phyloP scores from a whole-genome alignment of 2,797 vertebrate species.

The Rachycentron canadum region DNA sequence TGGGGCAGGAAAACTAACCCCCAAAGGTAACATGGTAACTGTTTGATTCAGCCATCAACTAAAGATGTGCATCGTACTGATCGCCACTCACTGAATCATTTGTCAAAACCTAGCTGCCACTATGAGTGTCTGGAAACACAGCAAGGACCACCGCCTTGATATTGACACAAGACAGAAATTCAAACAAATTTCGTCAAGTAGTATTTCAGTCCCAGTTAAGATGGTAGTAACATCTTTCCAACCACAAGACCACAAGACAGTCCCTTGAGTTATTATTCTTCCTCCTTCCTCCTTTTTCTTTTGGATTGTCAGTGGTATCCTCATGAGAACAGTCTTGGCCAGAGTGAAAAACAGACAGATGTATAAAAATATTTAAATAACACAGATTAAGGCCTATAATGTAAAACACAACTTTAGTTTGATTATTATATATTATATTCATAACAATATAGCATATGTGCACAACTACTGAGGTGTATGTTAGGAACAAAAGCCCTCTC shows the following conservation, averaged over 20 bases:
- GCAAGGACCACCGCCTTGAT: not conserved
- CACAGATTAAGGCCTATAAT: not conserved
- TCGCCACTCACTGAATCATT: not conserved
- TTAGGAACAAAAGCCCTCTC: constrained; percentile 28
- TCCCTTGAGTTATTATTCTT: constrained; percentile 45
- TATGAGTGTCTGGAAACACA: constrained; percentile 31
- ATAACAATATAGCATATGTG: constrained; percentile 2
- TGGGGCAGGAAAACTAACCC: not conserved
- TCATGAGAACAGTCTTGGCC: constrained; percentile 15
- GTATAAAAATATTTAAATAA: constrained; percentile 6
- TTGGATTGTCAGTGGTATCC: constrained; percentile 29
- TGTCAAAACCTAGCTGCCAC: constrained; percentile 9
- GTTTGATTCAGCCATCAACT: not conserved
- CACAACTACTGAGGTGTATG: not conserved
- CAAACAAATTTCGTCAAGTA: constrained; percentile 50
- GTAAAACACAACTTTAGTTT: not conserved
- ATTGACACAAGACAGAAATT: constrained; percentile 28
- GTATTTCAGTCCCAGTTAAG: constrained; percentile 45
- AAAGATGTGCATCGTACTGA: not conserved
- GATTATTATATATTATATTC: not conserved
- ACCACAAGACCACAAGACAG: constrained; percentile 52
- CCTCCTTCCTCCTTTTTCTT: constrained; percentile 21
- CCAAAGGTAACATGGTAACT: not conserved
- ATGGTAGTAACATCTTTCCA: constrained; percentile 59
- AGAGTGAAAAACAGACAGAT: constrained; percentile 5